A percentile compares a stretch with the other conserved stretches of the same genome.
Conservation (phyloP, 1,140 invertebrate species). For the Halesus radiatus region DNA sequence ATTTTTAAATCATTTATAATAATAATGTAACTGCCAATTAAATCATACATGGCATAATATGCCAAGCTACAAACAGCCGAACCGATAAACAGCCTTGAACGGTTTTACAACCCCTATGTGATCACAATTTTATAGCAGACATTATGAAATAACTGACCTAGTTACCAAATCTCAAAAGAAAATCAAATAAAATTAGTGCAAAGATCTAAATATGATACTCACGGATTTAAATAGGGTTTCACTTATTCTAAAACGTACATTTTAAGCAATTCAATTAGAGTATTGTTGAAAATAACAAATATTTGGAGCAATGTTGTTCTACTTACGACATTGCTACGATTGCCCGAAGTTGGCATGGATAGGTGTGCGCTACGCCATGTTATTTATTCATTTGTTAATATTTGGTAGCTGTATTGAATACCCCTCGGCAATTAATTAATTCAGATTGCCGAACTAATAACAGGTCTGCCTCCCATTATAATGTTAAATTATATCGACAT, state of each 20-base stretch:
- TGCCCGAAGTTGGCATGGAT: conserved; percentile 67
- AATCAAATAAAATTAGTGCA: too few species aligned
- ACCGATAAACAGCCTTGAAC: neutral
- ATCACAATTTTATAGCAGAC: neutral
- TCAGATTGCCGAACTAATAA: neutral
- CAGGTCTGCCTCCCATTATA: conserved; percentile 21
- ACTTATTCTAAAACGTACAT: too few species aligned
- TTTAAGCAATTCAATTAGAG: too few species aligned
- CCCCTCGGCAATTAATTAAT: conserved; percentile 23
- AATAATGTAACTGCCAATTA: too few species aligned
- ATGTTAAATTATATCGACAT: conserved; percentile 41
- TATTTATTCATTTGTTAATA: conserved; percentile 35
- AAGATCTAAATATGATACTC: too few species aligned
- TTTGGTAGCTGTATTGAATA: conserved; percentile 30
- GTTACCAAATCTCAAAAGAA: neutral
- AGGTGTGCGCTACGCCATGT: conserved; percentile 27
- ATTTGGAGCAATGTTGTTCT: neutral
- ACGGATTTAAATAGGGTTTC: too few species aligned
- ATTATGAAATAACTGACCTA: neutral
- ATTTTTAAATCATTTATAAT: too few species aligned
- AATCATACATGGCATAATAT: too few species aligned
- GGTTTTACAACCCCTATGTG: neutral
- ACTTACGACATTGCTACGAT: conserved; percentile 64
- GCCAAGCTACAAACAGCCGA: neutral
- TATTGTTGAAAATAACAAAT: too few species aligned